phyloP scores from a whole-genome alignment of 1,140 invertebrate genomes.

The Homalodisca vitripennis region DNA sequence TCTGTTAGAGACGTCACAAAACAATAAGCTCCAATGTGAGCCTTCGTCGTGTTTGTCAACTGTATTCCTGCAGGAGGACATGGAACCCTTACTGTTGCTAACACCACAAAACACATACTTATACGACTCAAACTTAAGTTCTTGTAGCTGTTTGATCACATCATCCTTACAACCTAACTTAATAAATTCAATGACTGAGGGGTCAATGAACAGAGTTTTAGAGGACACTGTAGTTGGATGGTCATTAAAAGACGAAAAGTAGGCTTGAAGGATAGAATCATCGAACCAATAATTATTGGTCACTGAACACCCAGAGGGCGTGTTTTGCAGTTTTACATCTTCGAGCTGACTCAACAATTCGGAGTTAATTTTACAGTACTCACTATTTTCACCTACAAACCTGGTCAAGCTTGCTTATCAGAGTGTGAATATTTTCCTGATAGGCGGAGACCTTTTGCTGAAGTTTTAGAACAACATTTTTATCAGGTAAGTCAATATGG shows the following conservation, averaged over 20 bases:
- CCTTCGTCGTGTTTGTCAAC: conserved; percentile 16
- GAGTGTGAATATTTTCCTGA: neutral
- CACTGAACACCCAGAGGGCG: neutral
- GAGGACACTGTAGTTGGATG: neutral
- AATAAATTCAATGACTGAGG: conserved; percentile 1
- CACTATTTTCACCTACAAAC: neutral
- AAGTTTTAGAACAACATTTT: neutral
- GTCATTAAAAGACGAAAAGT: neutral
- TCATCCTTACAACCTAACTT: neutral
- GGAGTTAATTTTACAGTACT: too few relatives aligned
- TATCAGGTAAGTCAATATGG: too few relatives aligned
- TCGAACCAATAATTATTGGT: neutral
- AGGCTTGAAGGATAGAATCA: neutral
- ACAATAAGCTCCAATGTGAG: conserved; percentile 17
- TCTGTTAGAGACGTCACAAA: conserved; percentile 6
- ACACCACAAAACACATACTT: conserved; percentile 8
- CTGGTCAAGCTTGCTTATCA: conserved; percentile 1
- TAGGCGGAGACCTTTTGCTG: conserved; percentile 1
- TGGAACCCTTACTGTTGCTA: conserved; percentile 1
- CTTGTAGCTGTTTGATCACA: neutral
- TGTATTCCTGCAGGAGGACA: neutral
- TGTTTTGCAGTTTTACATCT: neutral
- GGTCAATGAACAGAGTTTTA: conserved; percentile 13
- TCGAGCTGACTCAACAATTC: neutral
- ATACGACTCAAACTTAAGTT: neutral